Conservation (phyloP, 2,797 vertebrate species). For the Enteromius fasciolatus region DNA sequence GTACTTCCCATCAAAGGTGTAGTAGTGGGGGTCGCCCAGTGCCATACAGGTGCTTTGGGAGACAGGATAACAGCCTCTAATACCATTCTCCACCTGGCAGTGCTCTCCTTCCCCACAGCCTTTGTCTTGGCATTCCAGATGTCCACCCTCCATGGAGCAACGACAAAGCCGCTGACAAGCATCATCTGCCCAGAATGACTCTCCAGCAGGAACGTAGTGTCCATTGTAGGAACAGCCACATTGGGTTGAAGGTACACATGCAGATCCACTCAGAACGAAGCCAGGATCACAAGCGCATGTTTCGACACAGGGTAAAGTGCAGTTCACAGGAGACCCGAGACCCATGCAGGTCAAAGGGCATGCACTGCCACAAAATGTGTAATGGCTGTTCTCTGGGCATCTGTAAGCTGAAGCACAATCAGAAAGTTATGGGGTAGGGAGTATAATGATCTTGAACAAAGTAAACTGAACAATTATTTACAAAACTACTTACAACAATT, state of each 20-base stretch:
- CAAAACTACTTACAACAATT: constrained; percentile 70
- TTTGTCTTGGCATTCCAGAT: constrained; percentile 62
- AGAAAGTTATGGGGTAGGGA: no score
- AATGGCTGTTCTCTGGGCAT: constrained; percentile 77
- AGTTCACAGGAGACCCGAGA: constrained; percentile 65
- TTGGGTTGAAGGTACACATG: constrained; percentile 60
- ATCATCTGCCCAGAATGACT: constrained; percentile 71
- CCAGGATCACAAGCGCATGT: constrained; percentile 73
- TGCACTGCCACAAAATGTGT: constrained; percentile 73
- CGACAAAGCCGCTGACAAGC: constrained; percentile 65
- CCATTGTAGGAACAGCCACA: constrained; percentile 76
- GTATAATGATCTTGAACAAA: not conserved
- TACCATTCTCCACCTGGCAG: constrained; percentile 67
- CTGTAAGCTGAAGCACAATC: constrained; percentile 58
- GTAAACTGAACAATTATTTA: no score
- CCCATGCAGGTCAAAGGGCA: constrained; percentile 76
- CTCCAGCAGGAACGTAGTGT: constrained; percentile 62
- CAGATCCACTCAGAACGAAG: constrained; percentile 69
- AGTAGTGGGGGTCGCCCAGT: constrained; percentile 73
- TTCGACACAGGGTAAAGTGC: constrained; percentile 70
- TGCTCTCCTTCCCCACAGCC: constrained; percentile 60
- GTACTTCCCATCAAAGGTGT: constrained; percentile 70
- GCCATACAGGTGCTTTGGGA: constrained; percentile 70
- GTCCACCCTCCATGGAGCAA: constrained; percentile 61
- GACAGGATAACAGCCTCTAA: constrained; percentile 67